Evolutionary conservation across 1,140 invertebrate genomes (phyloP).

Genomic region (Zaprionus inermis): DNA sequence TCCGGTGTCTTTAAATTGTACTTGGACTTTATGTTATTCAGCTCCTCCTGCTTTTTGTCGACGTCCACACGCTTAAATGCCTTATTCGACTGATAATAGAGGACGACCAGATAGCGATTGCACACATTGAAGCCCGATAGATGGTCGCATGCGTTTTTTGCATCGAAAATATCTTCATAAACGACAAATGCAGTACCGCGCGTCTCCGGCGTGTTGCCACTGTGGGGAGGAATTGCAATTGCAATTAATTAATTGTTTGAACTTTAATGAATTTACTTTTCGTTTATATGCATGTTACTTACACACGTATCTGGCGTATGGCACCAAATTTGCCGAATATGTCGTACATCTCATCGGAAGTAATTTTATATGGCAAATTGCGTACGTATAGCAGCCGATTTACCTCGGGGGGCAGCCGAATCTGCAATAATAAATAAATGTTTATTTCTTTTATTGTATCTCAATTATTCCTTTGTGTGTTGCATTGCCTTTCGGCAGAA

Average conservation of each 20-base stretch:
- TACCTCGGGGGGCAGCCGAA: slow-evolving; percentile 98
- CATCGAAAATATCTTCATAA: slow-evolving; percentile 99
- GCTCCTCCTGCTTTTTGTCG: slow-evolving; percentile 98
- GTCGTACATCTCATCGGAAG: slow-evolving; percentile 99
- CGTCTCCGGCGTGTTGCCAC: slow-evolving; percentile 98
- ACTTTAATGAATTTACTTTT: slow-evolving; percentile 25
- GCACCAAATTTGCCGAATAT: slow-evolving; percentile 99
- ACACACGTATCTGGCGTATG: slow-evolving; percentile 99
- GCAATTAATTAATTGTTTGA: slow-evolving; percentile 14
- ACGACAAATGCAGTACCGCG: slow-evolving; percentile 99
- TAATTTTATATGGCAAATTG: slow-evolving; percentile 99
- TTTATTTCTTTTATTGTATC: slow-evolving; percentile 27
- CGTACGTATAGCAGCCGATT: slow-evolving; percentile 98
- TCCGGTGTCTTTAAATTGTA: slow-evolving; percentile 88
- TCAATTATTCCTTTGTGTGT: slow-evolving; percentile 34
- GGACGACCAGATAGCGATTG: slow-evolving; percentile 98
- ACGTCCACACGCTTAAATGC: slow-evolving; percentile 98
- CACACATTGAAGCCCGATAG: slow-evolving; percentile 99
- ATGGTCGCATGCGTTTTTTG: slow-evolving; percentile 99
- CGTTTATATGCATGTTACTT: slow-evolving; percentile 84
- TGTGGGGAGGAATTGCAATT: slow-evolving; percentile 82
- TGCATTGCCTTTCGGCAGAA: background rate
- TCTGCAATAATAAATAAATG: slow-evolving; percentile 86
- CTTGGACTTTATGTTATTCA: slow-evolving; percentile 98
- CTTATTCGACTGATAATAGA: slow-evolving; percentile 98